A percentile compares a stretch with the other conserved stretches of the same genome.
phyloP scores from a whole-genome alignment of 2,113 vertebrate genomes.

The Leptodactylus fuscus region DNA sequence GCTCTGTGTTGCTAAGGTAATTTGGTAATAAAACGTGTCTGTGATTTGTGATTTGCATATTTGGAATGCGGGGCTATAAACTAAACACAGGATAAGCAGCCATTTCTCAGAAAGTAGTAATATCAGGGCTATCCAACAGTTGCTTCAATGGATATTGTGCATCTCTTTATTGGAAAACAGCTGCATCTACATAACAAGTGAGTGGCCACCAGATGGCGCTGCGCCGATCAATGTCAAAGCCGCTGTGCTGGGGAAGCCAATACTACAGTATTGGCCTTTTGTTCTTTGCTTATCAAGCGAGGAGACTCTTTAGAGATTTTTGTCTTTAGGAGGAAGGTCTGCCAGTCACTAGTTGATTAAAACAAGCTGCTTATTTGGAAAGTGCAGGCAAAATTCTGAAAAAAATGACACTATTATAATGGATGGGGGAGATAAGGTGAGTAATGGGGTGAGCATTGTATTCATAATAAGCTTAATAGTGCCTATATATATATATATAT shows the following conservation, averaged over 20 bases:
- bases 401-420: not conserved
- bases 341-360: not conserved
- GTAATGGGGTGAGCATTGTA: not conserved
- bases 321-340: conserved; percentile 18
- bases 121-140: conserved; percentile 70
- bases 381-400: conserved; percentile 60
- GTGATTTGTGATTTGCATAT: conserved; percentile 85
- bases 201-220: conserved; percentile 91
- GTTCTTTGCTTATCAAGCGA: conserved; percentile 77
- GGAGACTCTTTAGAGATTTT: conserved; percentile 72
- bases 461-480: not conserved
- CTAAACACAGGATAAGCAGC: conserved; percentile 85
- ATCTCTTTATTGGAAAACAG: conserved; percentile 56
- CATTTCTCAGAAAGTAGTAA: conserved; percentile 79
- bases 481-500: not conserved
- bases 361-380: conserved; percentile 65
- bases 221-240: conserved; percentile 99
- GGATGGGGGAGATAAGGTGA: conserved; percentile 14
- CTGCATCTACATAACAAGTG: conserved; percentile 45
- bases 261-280: conserved; percentile 77
- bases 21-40: conserved; percentile 90
- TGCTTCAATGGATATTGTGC: conserved; percentile 63
- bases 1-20: conserved; percentile 91
- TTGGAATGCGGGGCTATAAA: conserved; percentile 87
- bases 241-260: conserved; percentile 74